Percentiles rank a stretch among this genome's conserved stretches.
phyloP scores from a whole-genome alignment of 2,888 invertebrate species.

The Diaprepes abbreviatus region DNA sequence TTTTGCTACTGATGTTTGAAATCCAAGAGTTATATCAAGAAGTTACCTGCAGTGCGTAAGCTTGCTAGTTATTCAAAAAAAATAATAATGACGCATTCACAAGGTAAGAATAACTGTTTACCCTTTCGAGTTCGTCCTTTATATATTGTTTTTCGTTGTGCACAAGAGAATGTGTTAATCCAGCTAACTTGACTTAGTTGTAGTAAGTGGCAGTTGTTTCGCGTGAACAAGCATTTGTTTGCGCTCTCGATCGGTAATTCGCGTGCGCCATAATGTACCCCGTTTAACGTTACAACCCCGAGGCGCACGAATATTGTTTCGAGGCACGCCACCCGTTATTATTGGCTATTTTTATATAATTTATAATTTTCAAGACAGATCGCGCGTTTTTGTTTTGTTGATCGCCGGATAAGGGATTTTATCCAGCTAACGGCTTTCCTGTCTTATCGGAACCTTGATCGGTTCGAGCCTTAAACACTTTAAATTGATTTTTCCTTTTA shows the following conservation, averaged over 20 bases:
- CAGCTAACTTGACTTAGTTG: constrained; percentile 37
- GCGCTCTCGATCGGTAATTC: constrained; percentile 68
- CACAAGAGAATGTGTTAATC: constrained; percentile 45
- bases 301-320: constrained; percentile 64
- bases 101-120: no score
- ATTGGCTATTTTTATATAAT: constrained; percentile 62
- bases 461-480: constrained; percentile 37
- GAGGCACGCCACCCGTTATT: constrained; percentile 63
- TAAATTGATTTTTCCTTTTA: constrained; percentile 40
- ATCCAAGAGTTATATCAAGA: no score
- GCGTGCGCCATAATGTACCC: constrained; percentile 67
- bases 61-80: no score
- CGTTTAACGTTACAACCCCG: constrained; percentile 67
- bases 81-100: no score
- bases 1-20: no score
- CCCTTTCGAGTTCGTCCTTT: no score
- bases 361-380: constrained; percentile 62
- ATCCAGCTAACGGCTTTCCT: constrained; percentile 44
- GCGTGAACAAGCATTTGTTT: constrained; percentile 69
- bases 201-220: constrained; percentile 68
- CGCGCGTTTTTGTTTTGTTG: constrained; percentile 53
- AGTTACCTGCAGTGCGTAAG: no score
- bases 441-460: constrained; percentile 45
- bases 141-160: neutral
- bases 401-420: constrained; percentile 48